These are phyloP conservation scores for Anthopleura xanthogrammica DNA, from an alignment of 92 coral and sea anemone species.

Conservation along the genomic window DNA sequence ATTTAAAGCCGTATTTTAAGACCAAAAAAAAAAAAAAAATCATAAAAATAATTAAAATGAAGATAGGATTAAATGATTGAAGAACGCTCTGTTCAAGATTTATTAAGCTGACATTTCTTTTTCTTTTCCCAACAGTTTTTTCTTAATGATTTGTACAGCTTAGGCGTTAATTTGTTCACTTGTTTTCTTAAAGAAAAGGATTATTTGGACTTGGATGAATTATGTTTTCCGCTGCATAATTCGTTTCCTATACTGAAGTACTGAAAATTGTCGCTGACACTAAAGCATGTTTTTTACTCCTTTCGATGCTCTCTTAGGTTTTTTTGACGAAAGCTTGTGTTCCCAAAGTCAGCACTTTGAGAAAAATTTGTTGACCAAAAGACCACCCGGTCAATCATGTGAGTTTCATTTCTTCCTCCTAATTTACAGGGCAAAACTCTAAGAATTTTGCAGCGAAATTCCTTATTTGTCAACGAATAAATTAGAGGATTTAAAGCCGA, in stretches of 20 bases:
- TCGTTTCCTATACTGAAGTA: no score
- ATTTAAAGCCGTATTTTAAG: background rate
- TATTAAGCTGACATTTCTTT: background rate
- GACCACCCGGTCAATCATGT: constrained; percentile 43
- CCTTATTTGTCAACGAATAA: constrained; percentile 75
- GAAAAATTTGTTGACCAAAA: constrained; percentile 69
- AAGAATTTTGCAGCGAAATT: constrained; percentile 71
- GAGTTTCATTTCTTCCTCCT: constrained; percentile 1
- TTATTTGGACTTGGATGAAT: background rate
- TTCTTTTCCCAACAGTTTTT: background rate
- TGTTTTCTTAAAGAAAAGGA: background rate
- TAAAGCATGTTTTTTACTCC: background rate
- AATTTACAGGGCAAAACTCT: constrained; percentile 69
- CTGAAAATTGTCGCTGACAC: background rate
- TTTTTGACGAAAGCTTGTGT: constrained; percentile 24
- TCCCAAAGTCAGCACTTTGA: constrained; percentile 33
- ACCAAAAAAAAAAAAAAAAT: no score
- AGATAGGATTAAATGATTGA: background rate
- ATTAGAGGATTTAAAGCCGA: constrained; percentile 81
- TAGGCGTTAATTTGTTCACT: background rate
- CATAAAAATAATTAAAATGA: background rate
- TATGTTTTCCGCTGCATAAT: background rate
- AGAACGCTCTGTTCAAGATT: background rate
- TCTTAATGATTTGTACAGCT: background rate
- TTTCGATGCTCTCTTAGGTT: constrained; percentile 1